These are phyloP conservation scores for Neocrepidodera transversa DNA, from an alignment of 2,888 invertebrate species.

Conservation along the genomic window DNA sequence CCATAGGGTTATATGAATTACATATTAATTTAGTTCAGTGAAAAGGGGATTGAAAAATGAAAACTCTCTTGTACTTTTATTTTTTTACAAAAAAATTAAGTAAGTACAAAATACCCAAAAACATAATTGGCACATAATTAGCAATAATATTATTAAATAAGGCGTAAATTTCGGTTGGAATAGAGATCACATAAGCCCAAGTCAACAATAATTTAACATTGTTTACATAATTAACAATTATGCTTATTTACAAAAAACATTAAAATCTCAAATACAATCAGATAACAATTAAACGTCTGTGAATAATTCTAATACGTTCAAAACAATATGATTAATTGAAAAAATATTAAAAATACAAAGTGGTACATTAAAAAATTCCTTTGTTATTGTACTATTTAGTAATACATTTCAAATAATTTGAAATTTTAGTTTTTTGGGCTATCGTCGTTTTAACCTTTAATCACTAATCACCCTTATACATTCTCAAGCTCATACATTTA, in stretches of 20 bases:
- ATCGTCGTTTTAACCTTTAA: too few relatives aligned
- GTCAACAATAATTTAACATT: neutral
- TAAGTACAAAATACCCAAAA: slow-evolving; percentile 26
- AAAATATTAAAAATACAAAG: too few relatives aligned
- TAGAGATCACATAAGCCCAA: slow-evolving; percentile 13
- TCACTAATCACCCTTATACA: too few relatives aligned
- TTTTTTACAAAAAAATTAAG: slow-evolving; percentile 16
- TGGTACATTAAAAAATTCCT: too few relatives aligned
- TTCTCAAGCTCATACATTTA: too few relatives aligned
- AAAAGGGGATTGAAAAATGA: neutral
- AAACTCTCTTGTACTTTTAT: slow-evolving; percentile 4
- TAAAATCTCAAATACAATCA: neutral
- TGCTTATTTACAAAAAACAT: slow-evolving; percentile 8
- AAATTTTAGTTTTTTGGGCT: too few relatives aligned
- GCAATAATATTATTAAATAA: slow-evolving; percentile 18
- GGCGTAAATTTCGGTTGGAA: slow-evolving; percentile 1
- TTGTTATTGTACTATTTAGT: too few relatives aligned
- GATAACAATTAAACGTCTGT: neutral
- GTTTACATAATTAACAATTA: neutral
- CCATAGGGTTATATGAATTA: too few relatives aligned
- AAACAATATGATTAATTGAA: too few relatives aligned
- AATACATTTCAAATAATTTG: too few relatives aligned
- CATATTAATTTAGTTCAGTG: neutral
- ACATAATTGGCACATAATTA: slow-evolving; percentile 26
- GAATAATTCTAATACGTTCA: too few relatives aligned